phyloP scores from a whole-genome alignment of 2,797 vertebrate species.

The Tamandua tetradactyla region DNA sequence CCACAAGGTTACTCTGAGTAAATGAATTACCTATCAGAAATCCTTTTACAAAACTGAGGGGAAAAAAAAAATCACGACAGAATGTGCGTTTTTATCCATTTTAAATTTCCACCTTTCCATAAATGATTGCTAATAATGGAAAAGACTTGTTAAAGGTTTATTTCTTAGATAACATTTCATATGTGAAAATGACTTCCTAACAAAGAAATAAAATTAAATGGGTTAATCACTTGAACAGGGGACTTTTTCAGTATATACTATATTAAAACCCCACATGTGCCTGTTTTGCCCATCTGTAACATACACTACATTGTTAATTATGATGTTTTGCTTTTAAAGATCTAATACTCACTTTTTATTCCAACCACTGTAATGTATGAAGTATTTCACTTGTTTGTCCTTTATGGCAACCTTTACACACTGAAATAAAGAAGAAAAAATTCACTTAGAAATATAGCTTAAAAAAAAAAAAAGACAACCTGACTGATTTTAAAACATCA shows the following conservation, averaged over 20 bases:
- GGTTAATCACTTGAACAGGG: not conserved
- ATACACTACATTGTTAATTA: not conserved
- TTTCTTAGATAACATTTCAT: not conserved
- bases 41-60: not conserved
- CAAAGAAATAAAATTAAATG: not conserved
- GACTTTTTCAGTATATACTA: not conserved
- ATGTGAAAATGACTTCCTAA: not conserved
- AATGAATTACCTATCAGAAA: not conserved
- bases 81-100: not conserved
- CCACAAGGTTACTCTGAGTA: not conserved
- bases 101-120: not conserved
- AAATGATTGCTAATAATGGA: not conserved
- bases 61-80: not conserved
- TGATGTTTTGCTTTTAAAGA: conserved; percentile 25
- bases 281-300: not conserved
- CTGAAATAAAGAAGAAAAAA: conserved; percentile 85
- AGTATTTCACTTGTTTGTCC: conserved; percentile 99
- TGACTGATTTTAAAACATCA: not conserved
- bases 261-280: not conserved
- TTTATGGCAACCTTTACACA: conserved; percentile 99
- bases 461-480: not conserved
- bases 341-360: conserved; percentile 97
- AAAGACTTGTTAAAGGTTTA: not conserved
- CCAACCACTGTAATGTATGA: conserved; percentile 99
- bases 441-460: conserved; percentile 54